Percentiles rank a stretch among this genome's conserved stretches.
Conservation (phyloP, 30 jellyfish, hydroid and myxozoan species). For the Turritopsis dohrnii region DNA sequence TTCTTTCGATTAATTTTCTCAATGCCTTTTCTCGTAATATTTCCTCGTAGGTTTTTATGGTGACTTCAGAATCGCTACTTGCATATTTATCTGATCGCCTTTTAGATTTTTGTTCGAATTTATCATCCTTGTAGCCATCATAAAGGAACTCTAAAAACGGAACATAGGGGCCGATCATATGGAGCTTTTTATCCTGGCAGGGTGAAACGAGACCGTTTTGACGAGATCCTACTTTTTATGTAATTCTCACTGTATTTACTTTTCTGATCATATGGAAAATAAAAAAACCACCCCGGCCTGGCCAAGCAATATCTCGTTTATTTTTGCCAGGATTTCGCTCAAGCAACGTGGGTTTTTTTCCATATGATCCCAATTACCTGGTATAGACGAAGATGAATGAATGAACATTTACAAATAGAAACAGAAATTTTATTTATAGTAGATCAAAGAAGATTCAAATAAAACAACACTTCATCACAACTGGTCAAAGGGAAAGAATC, state of each 20-base stretch:
- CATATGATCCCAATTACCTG: no score
- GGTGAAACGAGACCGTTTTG: not conserved
- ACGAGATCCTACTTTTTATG: not conserved
- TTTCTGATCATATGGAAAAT: not conserved
- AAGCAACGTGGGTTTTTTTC: no score
- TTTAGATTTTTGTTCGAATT: conserved; percentile 8
- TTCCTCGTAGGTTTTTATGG: conserved; percentile 77
- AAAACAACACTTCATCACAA: no score
- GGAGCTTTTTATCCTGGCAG: no score
- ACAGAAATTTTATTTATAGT: no score
- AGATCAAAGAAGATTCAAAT: no score
- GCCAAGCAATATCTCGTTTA: no score
- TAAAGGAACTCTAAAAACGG: conserved; percentile 22
- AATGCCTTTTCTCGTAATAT: conserved; percentile 85
- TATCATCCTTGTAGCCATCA: conserved; percentile 39
- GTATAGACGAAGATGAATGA: no score
- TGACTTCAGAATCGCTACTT: conserved; percentile 46
- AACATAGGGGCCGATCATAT: not conserved
- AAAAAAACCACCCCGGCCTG: no score
- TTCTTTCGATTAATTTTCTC: conserved; percentile 62
- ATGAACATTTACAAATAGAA: no score
- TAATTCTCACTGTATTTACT: not conserved
- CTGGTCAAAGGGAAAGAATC: no score
- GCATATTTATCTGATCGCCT: not conserved
- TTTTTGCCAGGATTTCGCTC: no score